Conservation (phyloP, 2,113 vertebrate species). For the Gnathonemus longibarbis region DNA sequence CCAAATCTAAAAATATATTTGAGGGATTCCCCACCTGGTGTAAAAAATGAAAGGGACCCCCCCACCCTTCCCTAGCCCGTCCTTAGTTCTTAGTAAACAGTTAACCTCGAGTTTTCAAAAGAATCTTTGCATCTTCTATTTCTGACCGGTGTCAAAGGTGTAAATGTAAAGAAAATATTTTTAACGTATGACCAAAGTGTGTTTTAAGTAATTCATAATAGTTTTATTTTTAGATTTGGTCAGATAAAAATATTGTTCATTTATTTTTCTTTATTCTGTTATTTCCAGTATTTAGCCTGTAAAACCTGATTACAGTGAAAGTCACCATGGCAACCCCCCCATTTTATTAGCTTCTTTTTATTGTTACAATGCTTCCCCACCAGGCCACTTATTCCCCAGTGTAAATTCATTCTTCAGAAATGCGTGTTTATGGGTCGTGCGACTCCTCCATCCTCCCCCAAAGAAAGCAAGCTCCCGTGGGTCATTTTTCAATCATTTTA, state of each 20-base stretch:
- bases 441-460: neutral
- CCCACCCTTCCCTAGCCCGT: neutral
- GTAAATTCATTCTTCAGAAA: neutral
- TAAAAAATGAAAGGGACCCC: neutral
- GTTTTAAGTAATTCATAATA: neutral
- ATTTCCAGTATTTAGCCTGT: neutral
- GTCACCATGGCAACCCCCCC: neutral
- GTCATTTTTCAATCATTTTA: slow-evolving; percentile 64
- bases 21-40: neutral
- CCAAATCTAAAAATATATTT: neutral
- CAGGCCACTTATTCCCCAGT: neutral
- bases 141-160: neutral
- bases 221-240: neutral
- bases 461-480: slow-evolving; percentile 10
- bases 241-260: neutral
- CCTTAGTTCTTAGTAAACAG: neutral
- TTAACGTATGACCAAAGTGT: neutral
- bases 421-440: neutral
- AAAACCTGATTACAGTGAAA: neutral
- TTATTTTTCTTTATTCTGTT: neutral
- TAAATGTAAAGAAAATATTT: neutral
- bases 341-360: neutral
- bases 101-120: neutral
- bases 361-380: neutral
- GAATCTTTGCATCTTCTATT: neutral